These are phyloP conservation scores for Chromoteleia sp. DNA, from an alignment of 2,888 invertebrate genomes.

Conservation along the genomic window DNA sequence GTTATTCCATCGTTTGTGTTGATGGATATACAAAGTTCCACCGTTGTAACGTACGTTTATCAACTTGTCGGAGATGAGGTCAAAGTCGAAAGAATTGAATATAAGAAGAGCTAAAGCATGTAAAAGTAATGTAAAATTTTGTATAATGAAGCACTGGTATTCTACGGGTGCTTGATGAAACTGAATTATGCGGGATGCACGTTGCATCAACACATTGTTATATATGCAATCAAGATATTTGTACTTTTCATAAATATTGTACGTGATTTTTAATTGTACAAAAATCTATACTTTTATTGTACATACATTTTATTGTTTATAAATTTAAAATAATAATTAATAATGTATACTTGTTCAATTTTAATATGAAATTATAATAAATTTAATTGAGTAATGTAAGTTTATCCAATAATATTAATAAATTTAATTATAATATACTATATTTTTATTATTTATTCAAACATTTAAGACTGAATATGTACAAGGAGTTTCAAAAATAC, in stretches of 20 bases:
- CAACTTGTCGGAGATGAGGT: constrained; percentile 98
- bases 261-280: constrained; percentile 38
- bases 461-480: no score
- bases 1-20: constrained; percentile 98
- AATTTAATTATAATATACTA: no score
- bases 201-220: constrained; percentile 20
- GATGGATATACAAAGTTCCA: constrained; percentile 99
- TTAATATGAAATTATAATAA: background rate
- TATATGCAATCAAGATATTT: constrained; percentile 24
- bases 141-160: constrained; percentile 25
- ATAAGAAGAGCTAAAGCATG: constrained; percentile 91
- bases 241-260: constrained; percentile 41
- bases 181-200: constrained; percentile 2
- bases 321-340: background rate
- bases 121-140: constrained; percentile 24
- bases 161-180: constrained; percentile 27
- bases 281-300: constrained; percentile 32
- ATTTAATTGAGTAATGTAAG: background rate
- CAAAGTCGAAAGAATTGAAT: constrained; percentile 99
- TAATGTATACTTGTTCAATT: constrained; percentile 4
- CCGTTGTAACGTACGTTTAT: constrained; percentile 99
- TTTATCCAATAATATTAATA: no score
- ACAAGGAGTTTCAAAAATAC: no score
- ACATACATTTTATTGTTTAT: constrained; percentile 20
- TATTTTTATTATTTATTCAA: no score